phyloP scores from a whole-genome alignment of 1,140 invertebrate genomes.

The Tachypleus tridentatus region DNA sequence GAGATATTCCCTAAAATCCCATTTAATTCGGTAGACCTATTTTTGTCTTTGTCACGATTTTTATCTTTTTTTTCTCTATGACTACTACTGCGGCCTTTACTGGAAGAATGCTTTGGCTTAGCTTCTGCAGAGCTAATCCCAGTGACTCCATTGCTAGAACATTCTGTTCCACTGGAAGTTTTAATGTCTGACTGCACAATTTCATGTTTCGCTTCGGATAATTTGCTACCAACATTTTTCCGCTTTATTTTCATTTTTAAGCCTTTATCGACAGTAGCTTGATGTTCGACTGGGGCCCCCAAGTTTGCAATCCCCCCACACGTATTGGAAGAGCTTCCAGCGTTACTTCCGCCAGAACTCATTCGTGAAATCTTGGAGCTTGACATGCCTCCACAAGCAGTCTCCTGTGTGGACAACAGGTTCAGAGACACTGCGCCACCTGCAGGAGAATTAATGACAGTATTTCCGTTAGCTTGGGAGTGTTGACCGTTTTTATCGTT shows the following conservation, averaged over 20 bases:
- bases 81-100: slow-evolving; percentile 22
- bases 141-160: too few relatives aligned
- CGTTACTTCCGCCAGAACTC: too few relatives aligned
- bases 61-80: slow-evolving; percentile 27
- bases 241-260: slow-evolving; percentile 98
- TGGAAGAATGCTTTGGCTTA: slow-evolving; percentile 24
- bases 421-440: too few relatives aligned
- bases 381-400: too few relatives aligned
- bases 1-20: too few relatives aligned
- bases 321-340: too few relatives aligned
- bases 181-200: slow-evolving; percentile 63
- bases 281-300: slow-evolving; percentile 43
- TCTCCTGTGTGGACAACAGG: too few relatives aligned
- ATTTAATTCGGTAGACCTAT: background rate
- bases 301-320: too few relatives aligned
- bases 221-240: slow-evolving; percentile 83
- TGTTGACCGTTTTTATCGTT: slow-evolving; percentile 39
- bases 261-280: slow-evolving; percentile 78
- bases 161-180: slow-evolving; percentile 12
- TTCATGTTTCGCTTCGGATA: slow-evolving; percentile 85
- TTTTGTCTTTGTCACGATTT: slow-evolving; percentile 21
- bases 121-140: background rate
- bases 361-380: too few relatives aligned
- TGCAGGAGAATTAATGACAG: too few relatives aligned
- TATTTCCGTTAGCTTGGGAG: too few relatives aligned